A percentile compares a stretch with the other conserved stretches of the same genome.
Conservation (phyloP, 2,797 vertebrate genomes). For the Cyclopterus lumpus region DNA sequence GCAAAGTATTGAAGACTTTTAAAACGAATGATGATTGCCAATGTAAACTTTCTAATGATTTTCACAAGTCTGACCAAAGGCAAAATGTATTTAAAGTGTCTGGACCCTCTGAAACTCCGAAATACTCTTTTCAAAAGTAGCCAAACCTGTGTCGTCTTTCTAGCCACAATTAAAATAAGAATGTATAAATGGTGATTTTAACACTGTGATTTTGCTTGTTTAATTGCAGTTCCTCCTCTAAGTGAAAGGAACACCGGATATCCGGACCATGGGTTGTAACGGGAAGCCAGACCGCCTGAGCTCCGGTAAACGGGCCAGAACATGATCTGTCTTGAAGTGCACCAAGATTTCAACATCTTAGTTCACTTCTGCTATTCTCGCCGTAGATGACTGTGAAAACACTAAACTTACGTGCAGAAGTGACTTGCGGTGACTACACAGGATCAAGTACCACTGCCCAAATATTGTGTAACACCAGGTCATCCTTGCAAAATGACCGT, state of each 20-base stretch:
- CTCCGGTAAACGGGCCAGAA: slow-evolving; percentile 79
- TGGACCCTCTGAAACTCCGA: not conserved
- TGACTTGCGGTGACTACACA: slow-evolving; percentile 78
- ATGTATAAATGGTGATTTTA: slow-evolving; percentile 5
- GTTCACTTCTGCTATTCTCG: slow-evolving; percentile 85
- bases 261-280: slow-evolving; percentile 71
- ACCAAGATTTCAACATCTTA: slow-evolving; percentile 84
- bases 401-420: slow-evolving; percentile 73
- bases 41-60: not conserved
- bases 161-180: slow-evolving; percentile 8
- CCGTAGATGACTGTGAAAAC: slow-evolving; percentile 71
- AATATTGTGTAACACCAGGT: slow-evolving; percentile 79
- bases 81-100: not conserved
- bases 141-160: not conserved
- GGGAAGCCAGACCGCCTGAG: slow-evolving; percentile 74
- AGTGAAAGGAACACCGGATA: slow-evolving; percentile 66
- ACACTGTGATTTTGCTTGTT: slow-evolving; percentile 45
- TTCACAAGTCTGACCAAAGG: not conserved
- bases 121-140: not conserved
- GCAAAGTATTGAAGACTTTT: not conserved
- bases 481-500: slow-evolving; percentile 75
- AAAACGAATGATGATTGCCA: not conserved
- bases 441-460: slow-evolving; percentile 75
- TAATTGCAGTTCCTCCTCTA: slow-evolving; percentile 53
- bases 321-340: slow-evolving; percentile 71